These are phyloP conservation scores for Cynocephalus volans DNA, from an alignment of 2,113 vertebrate species.

Conservation along the genomic window DNA sequence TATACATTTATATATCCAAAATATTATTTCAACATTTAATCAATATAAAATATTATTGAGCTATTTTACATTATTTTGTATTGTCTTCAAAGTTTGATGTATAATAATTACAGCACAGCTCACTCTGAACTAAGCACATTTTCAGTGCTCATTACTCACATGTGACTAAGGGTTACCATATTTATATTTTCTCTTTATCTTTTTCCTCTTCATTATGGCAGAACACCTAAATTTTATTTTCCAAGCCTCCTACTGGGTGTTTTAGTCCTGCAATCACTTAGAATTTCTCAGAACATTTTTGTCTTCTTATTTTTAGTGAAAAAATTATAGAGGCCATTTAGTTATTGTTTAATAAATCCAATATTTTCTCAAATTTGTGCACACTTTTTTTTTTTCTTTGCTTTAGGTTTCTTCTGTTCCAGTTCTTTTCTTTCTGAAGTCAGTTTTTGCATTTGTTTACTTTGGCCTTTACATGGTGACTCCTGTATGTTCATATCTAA, in stretches of 20 bases:
- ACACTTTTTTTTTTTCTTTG: background rate
- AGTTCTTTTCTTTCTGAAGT: background rate
- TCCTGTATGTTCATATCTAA: background rate
- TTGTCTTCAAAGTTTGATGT: background rate
- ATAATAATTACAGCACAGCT: background rate
- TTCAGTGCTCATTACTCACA: background rate
- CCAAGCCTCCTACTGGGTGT: background rate
- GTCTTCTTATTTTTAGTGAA: background rate
- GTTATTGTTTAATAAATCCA: background rate
- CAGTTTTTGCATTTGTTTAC: background rate
- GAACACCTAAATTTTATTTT: background rate
- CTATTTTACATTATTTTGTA: background rate
- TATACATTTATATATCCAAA: background rate
- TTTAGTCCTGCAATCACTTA: background rate
- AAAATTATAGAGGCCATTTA: background rate
- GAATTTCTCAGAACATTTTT: background rate
- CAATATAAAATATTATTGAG: background rate
- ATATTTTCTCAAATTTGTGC: background rate
- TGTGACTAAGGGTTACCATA: background rate
- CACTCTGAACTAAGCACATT: background rate
- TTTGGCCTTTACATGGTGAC: background rate
- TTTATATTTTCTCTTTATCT: background rate
- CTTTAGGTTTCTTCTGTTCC: background rate
- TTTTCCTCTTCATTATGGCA: background rate
- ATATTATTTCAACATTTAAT: background rate